These are phyloP conservation scores for Chascanopsetta lugubris DNA, from an alignment of 2,113 vertebrate genomes.

Conservation along the genomic window DNA sequence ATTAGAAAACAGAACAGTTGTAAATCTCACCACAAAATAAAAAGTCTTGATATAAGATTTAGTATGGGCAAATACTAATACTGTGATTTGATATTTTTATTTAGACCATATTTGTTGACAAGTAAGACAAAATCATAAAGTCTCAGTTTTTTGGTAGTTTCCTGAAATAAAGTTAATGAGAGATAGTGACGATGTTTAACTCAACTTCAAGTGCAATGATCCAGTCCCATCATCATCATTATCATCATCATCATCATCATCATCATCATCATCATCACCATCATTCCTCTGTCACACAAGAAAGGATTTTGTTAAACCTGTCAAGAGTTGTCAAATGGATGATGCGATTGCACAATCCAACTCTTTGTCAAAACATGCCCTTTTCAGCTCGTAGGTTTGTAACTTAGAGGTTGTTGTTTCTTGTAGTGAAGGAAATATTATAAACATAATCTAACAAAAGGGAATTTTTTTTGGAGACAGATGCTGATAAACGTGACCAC, in stretches of 20 bases:
- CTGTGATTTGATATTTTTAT: slow-evolving; percentile 3
- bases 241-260: no score
- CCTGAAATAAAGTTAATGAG: neutral
- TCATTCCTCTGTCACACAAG: neutral
- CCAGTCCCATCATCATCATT: no score
- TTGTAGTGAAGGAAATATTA: no score
- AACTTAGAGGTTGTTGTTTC: no score
- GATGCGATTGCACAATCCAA: neutral
- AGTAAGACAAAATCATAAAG: neutral
- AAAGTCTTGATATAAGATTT: no score
- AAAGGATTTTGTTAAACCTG: neutral
- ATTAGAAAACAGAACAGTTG: neutral
- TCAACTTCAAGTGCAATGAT: no score
- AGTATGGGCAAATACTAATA: no score
- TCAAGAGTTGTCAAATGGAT: neutral
- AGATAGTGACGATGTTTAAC: neutral
- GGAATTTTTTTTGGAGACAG: no score
- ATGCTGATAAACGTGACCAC: no score
- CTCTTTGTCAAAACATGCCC: neutral
- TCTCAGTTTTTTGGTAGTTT: neutral
- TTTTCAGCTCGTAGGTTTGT: neutral
- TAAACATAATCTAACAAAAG: no score
- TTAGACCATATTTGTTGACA: slow-evolving; percentile 10
- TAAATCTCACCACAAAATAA: neutral
- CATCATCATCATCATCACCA: no score